These are phyloP conservation scores for Anagrus nilaparvatae DNA, from an alignment of 1,140 invertebrate genomes.

Conservation along the genomic window DNA sequence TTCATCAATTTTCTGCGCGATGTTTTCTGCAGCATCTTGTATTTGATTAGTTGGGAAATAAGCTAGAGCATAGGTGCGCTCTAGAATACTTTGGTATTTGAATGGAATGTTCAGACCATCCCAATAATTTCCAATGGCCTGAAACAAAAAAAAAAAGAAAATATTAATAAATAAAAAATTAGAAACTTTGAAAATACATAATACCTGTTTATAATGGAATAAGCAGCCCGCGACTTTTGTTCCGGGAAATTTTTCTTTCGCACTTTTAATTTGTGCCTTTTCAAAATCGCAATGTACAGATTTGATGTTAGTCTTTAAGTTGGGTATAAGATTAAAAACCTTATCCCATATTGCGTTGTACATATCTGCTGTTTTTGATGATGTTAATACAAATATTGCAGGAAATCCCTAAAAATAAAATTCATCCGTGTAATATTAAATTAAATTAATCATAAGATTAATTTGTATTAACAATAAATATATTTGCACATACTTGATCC, in stretches of 20 bases:
- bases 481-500: neutral
- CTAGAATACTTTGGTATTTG: neutral
- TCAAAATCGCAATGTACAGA: neutral
- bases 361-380: neutral
- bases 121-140: neutral
- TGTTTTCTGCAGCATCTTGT: neutral
- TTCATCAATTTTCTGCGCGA: neutral
- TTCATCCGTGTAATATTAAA: neutral
- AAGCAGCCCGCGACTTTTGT: neutral
- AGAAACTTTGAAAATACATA: neutral
- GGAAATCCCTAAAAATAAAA: constrained; percentile 1
- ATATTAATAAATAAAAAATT: neutral
- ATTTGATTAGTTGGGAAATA: neutral
- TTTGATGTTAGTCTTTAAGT: neutral
- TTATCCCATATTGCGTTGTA: constrained; percentile 1
- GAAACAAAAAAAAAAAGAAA: neutral
- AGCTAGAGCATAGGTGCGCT: neutral
- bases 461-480: neutral
- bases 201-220: constrained; percentile 2
- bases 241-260: neutral
- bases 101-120: neutral
- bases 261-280: neutral
- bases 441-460: neutral
- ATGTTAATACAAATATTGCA: neutral
- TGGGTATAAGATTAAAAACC: neutral